Conservation (phyloP, 37 sponge, comb jelly and placozoan species). For the Hormiphora californensis region DNA sequence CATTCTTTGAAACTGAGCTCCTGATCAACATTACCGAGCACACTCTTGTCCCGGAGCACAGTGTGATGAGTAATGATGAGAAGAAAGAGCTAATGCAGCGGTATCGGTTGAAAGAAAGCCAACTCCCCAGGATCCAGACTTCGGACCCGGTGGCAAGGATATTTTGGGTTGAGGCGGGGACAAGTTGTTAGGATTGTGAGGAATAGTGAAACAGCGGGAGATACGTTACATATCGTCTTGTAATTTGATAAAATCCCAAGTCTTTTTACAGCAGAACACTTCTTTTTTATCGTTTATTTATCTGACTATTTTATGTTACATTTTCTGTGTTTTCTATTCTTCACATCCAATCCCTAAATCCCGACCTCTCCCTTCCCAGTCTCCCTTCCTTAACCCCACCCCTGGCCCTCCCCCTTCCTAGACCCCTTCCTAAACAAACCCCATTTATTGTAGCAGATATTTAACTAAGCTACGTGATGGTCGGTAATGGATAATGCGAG, state of each 20-base stretch:
- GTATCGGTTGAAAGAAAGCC: constrained; percentile 93
- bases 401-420: no score
- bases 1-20: constrained; percentile 95
- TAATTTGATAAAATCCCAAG: constrained; percentile 59
- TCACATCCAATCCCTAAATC: background rate
- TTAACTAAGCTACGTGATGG: no score
- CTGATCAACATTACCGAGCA: constrained; percentile 98
- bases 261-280: background rate
- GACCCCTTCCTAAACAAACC: no score
- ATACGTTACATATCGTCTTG: constrained; percentile 97
- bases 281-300: background rate
- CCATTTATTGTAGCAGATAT: no score
- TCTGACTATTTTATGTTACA: background rate
- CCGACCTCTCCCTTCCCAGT: no score
- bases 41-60: constrained; percentile 86
- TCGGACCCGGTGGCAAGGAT: constrained; percentile 95
- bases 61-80: constrained; percentile 93
- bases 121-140: constrained; percentile 89
- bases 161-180: constrained; percentile 96
- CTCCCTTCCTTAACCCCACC: no score
- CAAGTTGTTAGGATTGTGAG: constrained; percentile 89
- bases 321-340: background rate
- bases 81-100: constrained; percentile 86
- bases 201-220: constrained; percentile 95
- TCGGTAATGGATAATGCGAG: no score